phyloP scores from a whole-genome alignment of 2,797 vertebrate genomes.

The Falco naumanni region DNA sequence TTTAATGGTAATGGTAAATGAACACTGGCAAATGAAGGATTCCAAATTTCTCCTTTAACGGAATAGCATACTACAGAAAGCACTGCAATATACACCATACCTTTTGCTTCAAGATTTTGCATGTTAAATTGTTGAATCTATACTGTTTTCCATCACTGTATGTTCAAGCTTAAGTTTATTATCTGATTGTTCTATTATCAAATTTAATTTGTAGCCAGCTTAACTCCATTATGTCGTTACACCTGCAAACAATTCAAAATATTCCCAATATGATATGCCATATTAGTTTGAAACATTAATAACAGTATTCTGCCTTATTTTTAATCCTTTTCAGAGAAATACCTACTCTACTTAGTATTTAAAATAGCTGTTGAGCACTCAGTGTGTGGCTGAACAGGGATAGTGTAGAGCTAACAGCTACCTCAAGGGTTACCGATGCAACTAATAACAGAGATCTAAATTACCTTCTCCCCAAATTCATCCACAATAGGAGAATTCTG shows the following conservation, averaged over 20 bases:
- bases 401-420: neutral
- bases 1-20: neutral
- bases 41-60: neutral
- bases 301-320: neutral
- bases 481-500: neutral
- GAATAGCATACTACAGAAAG: neutral
- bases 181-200: neutral
- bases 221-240: neutral
- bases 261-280: neutral
- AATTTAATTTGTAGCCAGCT: neutral
- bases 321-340: neutral
- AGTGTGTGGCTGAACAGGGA: neutral
- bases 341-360: neutral
- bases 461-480: neutral
- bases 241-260: neutral
- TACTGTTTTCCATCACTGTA: neutral
- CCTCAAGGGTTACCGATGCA: neutral
- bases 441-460: neutral
- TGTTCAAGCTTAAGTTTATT: neutral
- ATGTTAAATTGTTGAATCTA: neutral
- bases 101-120: neutral
- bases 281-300: neutral
- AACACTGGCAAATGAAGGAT: neutral
- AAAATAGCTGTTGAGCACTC: neutral
- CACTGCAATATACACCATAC: neutral